A percentile compares a stretch with the other conserved stretches of the same genome.
phyloP scores from a whole-genome alignment of 2,797 vertebrate genomes.

The Notolabrus celidotus region DNA sequence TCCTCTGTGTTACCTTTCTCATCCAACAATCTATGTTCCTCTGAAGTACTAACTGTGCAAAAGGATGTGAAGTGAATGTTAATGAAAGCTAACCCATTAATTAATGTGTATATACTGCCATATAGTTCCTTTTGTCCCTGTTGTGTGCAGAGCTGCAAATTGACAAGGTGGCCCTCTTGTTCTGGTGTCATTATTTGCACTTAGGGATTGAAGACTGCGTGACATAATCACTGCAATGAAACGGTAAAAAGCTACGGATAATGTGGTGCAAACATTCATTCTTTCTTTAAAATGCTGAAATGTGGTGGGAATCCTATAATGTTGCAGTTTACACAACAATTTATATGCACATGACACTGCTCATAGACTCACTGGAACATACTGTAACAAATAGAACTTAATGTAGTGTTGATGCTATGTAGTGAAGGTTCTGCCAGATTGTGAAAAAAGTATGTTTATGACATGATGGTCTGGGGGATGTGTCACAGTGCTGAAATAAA shows the following conservation, averaged over 20 bases:
- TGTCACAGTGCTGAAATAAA: slow-evolving; percentile 82
- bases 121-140: slow-evolving; percentile 57
- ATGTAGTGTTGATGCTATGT: slow-evolving; percentile 69
- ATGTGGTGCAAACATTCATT: slow-evolving; percentile 31
- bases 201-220: slow-evolving; percentile 41
- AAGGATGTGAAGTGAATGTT: slow-evolving; percentile 50
- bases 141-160: slow-evolving; percentile 61
- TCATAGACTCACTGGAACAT: slow-evolving; percentile 63
- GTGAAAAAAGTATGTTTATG: slow-evolving; percentile 57
- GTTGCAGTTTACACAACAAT: slow-evolving; percentile 40
- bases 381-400: slow-evolving; percentile 48
- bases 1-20: slow-evolving; percentile 53
- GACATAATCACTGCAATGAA: slow-evolving; percentile 47
- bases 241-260: slow-evolving; percentile 25
- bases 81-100: slow-evolving; percentile 59
- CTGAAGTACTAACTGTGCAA: slow-evolving; percentile 69
- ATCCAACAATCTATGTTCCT: slow-evolving; percentile 55
- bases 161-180: slow-evolving; percentile 41
- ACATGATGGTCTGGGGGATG: slow-evolving; percentile 53
- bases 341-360: slow-evolving; percentile 57
- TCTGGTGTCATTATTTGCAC: slow-evolving; percentile 61
- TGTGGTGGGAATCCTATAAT: slow-evolving; percentile 29
- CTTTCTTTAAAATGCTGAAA: slow-evolving; percentile 47
- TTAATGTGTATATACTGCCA: slow-evolving; percentile 67
- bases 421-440: slow-evolving; percentile 47